Base-by-base conservation (phyloP, 2,797 vertebrate species). In the Macropus fuliginosus region DNA sequence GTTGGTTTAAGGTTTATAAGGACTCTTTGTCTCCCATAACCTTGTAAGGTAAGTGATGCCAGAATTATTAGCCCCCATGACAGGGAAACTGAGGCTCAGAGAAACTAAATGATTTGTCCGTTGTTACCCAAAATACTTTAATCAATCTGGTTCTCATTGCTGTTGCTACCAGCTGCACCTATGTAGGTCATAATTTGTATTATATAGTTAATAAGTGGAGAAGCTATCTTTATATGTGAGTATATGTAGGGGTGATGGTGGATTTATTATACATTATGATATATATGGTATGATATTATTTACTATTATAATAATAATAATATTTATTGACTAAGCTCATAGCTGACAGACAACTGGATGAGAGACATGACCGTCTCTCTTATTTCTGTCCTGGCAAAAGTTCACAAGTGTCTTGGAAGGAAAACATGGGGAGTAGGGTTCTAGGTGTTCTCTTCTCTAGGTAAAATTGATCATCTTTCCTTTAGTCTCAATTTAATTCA, bases 121-220 rank as follows among this genome's bases (percentile, higher is more conserved):
- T 46, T 50, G 3, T 87, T 87, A 46, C 40, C 50, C 3, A 87
- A 87, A 87, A 87, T 27, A 50, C 2, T 81, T 9, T 46, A 81
- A 40, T 46, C 8, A 27, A 46, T 27, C 8, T 81, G 8, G 74
- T 40, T 81, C 21, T 81, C 40, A 46, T 27, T 6, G 46, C 3
- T 46, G 9, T 46, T 21, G 9, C 40, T 87, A 50, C 50, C 27
- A 87, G 9, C 21, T 5, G 21, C 40, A 87, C 3, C 24, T 11
- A 28, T 50, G 24, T 27, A 50, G 74, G 24, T 46, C 3, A 87
- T 27, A 87, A 46, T 87, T 34, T 27, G 40, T 10, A 52, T 16
- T n/a, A 28, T 0, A 0, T 0, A 0, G 55, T 40, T 52, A 24
- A 54, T 14, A 54, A 18, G 0, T 21, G 14, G 5, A 0, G 0